Base-by-base conservation (phyloP, 1,140 invertebrate genomes). In the Thrips palmi region DNA sequence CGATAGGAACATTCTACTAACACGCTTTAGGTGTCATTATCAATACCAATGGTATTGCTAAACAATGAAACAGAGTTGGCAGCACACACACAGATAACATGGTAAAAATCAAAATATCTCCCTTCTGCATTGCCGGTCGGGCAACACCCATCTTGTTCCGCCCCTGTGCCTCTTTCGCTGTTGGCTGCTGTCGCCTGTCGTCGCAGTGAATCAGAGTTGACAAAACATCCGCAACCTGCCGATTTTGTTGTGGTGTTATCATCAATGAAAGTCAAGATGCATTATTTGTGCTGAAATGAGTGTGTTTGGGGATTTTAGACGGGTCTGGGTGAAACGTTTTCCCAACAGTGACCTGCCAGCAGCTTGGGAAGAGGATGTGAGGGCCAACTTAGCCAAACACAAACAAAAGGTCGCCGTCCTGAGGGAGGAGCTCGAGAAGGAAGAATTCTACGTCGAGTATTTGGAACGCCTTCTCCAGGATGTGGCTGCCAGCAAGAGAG, bases 361-460 rank as follows among this genome's bases (percentile, higher is more conserved):
- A 53, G 81, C 79, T 55, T 88, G 82, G 83, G 82, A 85, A 54
- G 81, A 85, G 58, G 80, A 87, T 68, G 82, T 88, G 45, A 68
- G 80, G 50, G 77, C 77, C 35, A 87, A 86, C 62, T 67, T 89
- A 43, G 68, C 76, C 46, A 84, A 82, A 60, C 84, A 89, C 64
- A 80, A 10, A 11, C 19, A 24, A 25, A 50, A 63, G 53, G 79
- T 86, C 35, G 60, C 64, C 33, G 66, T 75, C 42, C 66, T 88
- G 32, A 72, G 71, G 53, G 79, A 85, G 51, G 82, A 87, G 58
- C 59, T 88, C 21, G 79, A 86, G 50, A 83, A 87, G 52, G 84
- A 88, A 59, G 77, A 85, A 52, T 78, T 85, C 50, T 88, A 88
- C 51, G 83, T 88, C 5, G 78, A 85, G 53, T 88, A 87, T 59